Evolutionary conservation across 2,797 vertebrate genomes (phyloP).

Genomic region (Sebastes minor): DNA sequence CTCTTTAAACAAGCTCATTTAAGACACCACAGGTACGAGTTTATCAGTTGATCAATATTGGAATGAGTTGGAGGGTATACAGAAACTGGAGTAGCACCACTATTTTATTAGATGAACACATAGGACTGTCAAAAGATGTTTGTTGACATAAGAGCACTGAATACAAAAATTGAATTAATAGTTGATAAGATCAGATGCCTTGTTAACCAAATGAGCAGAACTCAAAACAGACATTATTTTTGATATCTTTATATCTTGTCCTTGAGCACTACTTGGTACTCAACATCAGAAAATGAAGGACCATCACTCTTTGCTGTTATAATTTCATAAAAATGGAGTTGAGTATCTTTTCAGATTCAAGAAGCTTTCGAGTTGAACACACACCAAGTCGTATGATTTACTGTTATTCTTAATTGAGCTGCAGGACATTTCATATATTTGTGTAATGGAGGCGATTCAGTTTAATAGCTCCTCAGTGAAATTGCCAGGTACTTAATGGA

Average conservation of each 20-base stretch:
- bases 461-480: constrained; percentile 36
- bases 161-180: not conserved
- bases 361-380: not conserved
- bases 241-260: not conserved
- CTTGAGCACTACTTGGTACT: not conserved
- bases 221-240: not conserved
- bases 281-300: not conserved
- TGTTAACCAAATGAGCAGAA: not conserved
- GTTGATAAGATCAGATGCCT: not conserved
- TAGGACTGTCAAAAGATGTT: not conserved
- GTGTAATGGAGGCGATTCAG: constrained; percentile 7
- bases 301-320: not conserved
- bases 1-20: not conserved
- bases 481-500: constrained; percentile 25
- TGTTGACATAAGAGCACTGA: not conserved
- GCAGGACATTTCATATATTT: constrained; percentile 28
- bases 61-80: not conserved
- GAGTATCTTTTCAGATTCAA: not conserved
- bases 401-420: constrained; percentile 22
- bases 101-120: not conserved
- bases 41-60: not conserved
- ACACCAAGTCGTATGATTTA: not conserved
- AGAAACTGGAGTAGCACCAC: not conserved
- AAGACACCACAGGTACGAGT: not conserved
- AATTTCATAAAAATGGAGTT: not conserved